Evolutionary conservation across 2,797 vertebrate genomes (phyloP).

Genomic region (Helicolenus hilgendorfi): DNA sequence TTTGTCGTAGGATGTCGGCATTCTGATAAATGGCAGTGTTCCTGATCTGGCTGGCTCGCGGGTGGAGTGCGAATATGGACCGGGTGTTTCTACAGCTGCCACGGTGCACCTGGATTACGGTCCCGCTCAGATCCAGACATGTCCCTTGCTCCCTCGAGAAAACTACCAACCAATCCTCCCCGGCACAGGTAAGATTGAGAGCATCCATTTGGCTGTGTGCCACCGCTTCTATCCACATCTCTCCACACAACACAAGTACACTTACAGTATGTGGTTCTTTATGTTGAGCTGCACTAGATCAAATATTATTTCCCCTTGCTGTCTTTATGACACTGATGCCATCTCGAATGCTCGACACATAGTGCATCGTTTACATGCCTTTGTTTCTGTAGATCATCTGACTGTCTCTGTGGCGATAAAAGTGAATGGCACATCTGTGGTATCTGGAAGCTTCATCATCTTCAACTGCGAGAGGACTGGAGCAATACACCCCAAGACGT

Average conservation of each 20-base stretch:
- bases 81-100: constrained; percentile 89
- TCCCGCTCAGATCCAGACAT: constrained; percentile 94
- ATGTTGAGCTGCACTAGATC: constrained; percentile 8
- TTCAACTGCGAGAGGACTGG: constrained; percentile 95
- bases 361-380: constrained; percentile 36
- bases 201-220: constrained; percentile 26
- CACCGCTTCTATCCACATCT: neutral
- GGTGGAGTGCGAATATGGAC: constrained; percentile 95
- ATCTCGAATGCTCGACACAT: constrained; percentile 47
- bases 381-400: constrained; percentile 93
- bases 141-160: constrained; percentile 91
- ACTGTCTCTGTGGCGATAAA: constrained; percentile 92
- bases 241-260: constrained; percentile 2
- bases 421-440: constrained; percentile 93
- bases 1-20: constrained; percentile 91
- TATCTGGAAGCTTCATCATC: constrained; percentile 94
- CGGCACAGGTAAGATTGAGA: constrained; percentile 89
- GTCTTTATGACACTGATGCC: constrained; percentile 53
- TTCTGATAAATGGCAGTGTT: constrained; percentile 96
- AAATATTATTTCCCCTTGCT: constrained; percentile 63
- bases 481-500: constrained; percentile 90
- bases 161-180: constrained; percentile 89
- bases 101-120: constrained; percentile 91
- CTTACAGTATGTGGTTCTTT: constrained; percentile 11
- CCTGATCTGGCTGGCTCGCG: constrained; percentile 93